These are phyloP conservation scores for Drosophila rufa DNA, from an alignment of 1,140 invertebrate genomes.

Conservation along the genomic window DNA sequence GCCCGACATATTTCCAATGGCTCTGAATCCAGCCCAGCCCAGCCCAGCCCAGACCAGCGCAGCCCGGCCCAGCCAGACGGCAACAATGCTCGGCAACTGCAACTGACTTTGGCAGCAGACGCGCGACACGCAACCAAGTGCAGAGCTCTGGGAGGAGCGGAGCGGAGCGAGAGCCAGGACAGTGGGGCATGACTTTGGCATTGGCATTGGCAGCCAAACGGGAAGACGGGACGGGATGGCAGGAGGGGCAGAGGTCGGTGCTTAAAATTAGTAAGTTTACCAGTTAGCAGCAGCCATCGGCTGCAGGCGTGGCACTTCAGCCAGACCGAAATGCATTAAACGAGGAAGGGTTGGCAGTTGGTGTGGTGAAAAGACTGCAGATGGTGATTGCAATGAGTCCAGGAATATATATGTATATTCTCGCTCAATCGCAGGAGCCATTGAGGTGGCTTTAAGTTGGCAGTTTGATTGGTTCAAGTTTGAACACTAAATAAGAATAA, in stretches of 20 bases:
- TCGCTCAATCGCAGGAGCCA: neutral
- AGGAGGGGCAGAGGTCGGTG: slow-evolving; percentile 6
- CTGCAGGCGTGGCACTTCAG: slow-evolving; percentile 24
- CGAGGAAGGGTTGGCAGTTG: neutral
- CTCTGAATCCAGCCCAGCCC: slow-evolving; percentile 37
- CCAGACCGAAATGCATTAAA: slow-evolving; percentile 62
- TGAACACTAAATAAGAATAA: neutral
- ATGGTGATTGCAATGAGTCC: slow-evolving; percentile 14
- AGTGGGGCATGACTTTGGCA: slow-evolving; percentile 59
- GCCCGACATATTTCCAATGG: slow-evolving; percentile 71
- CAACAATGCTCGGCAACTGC: slow-evolving; percentile 40
- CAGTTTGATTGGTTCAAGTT: neutral
- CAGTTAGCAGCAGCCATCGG: slow-evolving; percentile 44
- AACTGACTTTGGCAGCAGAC: slow-evolving; percentile 63
- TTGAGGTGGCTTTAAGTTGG: slow-evolving; percentile 7
- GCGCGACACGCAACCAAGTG: slow-evolving; percentile 60
- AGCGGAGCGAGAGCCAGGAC: slow-evolving; percentile 2
- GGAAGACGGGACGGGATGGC: neutral
- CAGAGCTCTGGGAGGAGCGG: neutral
- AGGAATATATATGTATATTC: neutral
- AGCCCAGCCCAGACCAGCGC: slow-evolving; percentile 15
- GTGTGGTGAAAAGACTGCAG: neutral
- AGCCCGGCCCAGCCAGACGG: slow-evolving; percentile 33
- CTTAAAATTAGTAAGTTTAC: slow-evolving; percentile 70
- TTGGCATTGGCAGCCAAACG: slow-evolving; percentile 51